Conservation (phyloP, 2,797 vertebrate genomes). For the Danio jaintianensis region DNA sequence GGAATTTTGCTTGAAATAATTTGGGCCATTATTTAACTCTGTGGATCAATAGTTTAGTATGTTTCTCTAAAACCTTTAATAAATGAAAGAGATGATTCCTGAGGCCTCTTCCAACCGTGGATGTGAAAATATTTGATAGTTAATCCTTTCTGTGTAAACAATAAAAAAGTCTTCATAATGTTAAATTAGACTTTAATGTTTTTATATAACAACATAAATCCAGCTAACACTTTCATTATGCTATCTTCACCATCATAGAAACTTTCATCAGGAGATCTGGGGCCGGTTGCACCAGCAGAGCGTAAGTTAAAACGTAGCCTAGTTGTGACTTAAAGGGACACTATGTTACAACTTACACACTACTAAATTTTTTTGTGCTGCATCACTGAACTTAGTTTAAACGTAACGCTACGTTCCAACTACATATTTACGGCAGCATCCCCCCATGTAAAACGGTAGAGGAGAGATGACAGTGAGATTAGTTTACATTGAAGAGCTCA, state of each 20-base stretch:
- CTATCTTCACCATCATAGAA: background rate
- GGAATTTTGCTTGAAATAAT: background rate
- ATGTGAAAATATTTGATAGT: background rate
- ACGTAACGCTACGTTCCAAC: no score
- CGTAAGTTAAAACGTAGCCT: no score
- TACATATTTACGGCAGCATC: no score
- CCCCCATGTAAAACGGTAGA: no score
- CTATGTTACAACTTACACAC: no score
- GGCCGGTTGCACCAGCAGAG: no score
- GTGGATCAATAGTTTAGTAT: background rate
- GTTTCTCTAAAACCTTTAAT: background rate
- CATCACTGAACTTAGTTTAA: no score
- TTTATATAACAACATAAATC: background rate
- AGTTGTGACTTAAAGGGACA: no score
- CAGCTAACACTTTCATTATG: background rate
- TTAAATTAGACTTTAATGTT: background rate
- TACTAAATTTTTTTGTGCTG: no score
- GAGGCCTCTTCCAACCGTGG: background rate
- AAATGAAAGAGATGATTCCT: background rate
- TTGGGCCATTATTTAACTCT: background rate
- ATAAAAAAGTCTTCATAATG: background rate
- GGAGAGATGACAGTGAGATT: no score
- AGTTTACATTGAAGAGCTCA: no score
- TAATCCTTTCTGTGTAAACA: background rate
- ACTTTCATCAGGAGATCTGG: background rate